phyloP scores from a whole-genome alignment of 2,113 vertebrate species.

The Cololabis saira region DNA sequence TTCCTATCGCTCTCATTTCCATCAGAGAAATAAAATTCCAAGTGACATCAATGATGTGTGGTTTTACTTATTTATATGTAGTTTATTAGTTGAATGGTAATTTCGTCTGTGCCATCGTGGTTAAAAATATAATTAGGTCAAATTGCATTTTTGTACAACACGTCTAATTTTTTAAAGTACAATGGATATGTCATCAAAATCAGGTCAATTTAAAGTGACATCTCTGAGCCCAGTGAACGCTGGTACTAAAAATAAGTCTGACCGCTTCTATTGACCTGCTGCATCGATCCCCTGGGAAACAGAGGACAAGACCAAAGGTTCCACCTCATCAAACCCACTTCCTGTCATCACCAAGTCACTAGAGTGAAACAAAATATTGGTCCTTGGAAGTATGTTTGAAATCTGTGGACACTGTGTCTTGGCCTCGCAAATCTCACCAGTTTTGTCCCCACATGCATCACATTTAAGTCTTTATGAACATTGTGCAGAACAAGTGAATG shows the following conservation, averaged over 20 bases:
- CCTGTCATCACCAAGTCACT: slow-evolving; percentile 47
- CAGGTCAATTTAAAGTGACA: slow-evolving; percentile 22
- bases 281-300: slow-evolving; percentile 62
- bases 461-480: slow-evolving; percentile 12
- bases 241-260: slow-evolving; percentile 33
- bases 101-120: too few relatives aligned
- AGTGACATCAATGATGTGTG: too few relatives aligned
- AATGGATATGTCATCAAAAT: slow-evolving; percentile 23
- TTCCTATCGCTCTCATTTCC: too few relatives aligned
- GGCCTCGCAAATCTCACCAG: not conserved
- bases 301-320: slow-evolving; percentile 63
- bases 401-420: not conserved
- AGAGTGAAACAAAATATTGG: slow-evolving; percentile 52
- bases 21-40: too few relatives aligned
- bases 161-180: too few relatives aligned
- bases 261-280: slow-evolving; percentile 34
- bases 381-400: slow-evolving; percentile 3
- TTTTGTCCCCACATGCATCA: not conserved
- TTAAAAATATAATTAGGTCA: too few relatives aligned
- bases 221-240: slow-evolving; percentile 34
- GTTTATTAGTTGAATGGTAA: too few relatives aligned
- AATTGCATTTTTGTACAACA: too few relatives aligned
- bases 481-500: slow-evolving; percentile 3
- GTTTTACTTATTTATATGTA: too few relatives aligned
- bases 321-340: slow-evolving; percentile 63